These are phyloP conservation scores for Spea hammondii DNA, from an alignment of 2,797 vertebrate genomes.

Conservation along the genomic window DNA sequence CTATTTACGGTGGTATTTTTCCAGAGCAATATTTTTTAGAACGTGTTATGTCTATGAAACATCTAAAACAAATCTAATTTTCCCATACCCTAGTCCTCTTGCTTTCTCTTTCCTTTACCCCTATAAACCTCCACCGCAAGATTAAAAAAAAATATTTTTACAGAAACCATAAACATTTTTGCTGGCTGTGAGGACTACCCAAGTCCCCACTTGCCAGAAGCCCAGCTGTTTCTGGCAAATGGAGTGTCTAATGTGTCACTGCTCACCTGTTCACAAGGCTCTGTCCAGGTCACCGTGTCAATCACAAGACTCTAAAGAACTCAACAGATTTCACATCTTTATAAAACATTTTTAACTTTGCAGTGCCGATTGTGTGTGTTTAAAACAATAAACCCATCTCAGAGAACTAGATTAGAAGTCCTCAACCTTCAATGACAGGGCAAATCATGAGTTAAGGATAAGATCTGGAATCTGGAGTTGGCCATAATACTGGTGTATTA, in stretches of 20 bases:
- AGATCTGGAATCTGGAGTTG: too few species aligned
- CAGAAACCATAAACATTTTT: constrained; percentile 4
- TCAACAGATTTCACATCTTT: constrained; percentile 25
- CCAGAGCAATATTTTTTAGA: too few species aligned
- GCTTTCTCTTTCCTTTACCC: not conserved
- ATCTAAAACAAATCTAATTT: not conserved
- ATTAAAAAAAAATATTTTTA: constrained; percentile 19
- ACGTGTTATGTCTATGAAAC: too few species aligned
- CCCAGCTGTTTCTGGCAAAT: constrained; percentile 27
- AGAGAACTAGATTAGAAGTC: too few species aligned
- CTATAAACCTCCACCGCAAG: not conserved
- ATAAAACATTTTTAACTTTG: constrained; percentile 1
- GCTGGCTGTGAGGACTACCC: not conserved
- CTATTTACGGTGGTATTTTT: too few species aligned
- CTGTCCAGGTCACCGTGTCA: constrained; percentile 12
- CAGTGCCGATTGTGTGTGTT: too few species aligned
- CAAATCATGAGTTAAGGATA: too few species aligned
- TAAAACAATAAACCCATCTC: too few species aligned
- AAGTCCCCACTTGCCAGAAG: constrained; percentile 7
- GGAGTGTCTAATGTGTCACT: not conserved
- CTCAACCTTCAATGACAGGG: too few species aligned
- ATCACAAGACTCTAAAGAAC: constrained; percentile 6
- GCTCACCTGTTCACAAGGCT: constrained; percentile 38
- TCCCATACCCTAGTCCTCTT: not conserved
- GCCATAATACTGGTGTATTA: too few species aligned